phyloP scores from a whole-genome alignment of 37 sponge, comb jelly and placozoan species.

The Theonella swinhoei region DNA sequence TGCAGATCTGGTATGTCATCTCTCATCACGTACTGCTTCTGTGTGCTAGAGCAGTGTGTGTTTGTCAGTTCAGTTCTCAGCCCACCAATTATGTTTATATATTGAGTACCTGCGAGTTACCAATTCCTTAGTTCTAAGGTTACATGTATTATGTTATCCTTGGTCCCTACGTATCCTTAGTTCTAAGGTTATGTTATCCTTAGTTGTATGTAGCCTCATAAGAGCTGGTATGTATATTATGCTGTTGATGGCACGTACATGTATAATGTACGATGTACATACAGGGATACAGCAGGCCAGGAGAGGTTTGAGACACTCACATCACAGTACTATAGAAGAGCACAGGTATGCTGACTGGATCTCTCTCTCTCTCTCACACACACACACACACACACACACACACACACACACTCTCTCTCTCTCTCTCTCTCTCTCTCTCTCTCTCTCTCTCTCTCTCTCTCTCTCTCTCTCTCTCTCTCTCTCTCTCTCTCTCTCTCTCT shows the following conservation, averaged over 20 bases:
- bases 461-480: too few species aligned
- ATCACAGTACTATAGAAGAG: slow-evolving; percentile 86
- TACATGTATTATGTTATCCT: background rate
- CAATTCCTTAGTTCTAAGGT: background rate
- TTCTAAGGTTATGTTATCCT: background rate
- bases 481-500: too few species aligned
- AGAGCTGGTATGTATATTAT: too few species aligned
- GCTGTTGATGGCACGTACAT: too few species aligned
- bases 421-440: background rate
- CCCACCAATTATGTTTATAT: too few species aligned
- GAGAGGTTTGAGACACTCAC: slow-evolving; percentile 89
- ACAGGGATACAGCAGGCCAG: slow-evolving; percentile 92
- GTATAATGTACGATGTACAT: background rate
- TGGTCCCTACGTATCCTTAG: too few species aligned
- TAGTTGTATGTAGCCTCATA: too few species aligned
- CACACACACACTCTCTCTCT: slow-evolving; percentile 17
- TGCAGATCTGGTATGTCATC: slow-evolving; percentile 77
- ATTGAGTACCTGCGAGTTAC: background rate
- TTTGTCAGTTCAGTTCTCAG: too few species aligned
- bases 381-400: too few species aligned
- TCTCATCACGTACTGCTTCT: too few species aligned
- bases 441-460: slow-evolving; percentile 23
- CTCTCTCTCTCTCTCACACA: background rate
- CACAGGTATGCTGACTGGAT: slow-evolving; percentile 70
- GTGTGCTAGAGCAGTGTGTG: background rate